phyloP scores from a whole-genome alignment of 2,888 invertebrate genomes.

The Choreutis nemorana region DNA sequence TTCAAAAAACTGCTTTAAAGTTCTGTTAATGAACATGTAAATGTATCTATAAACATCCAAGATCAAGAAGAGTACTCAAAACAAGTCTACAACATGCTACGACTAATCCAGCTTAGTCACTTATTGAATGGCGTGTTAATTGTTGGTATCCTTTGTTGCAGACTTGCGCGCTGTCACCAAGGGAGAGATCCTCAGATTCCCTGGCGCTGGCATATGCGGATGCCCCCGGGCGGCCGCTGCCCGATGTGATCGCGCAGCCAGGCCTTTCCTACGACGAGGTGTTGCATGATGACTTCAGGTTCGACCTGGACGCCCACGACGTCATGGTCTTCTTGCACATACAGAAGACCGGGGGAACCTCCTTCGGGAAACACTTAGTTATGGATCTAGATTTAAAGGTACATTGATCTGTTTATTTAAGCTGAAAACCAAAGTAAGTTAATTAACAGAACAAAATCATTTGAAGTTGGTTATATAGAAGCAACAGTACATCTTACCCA shows the following conservation, averaged over 20 bases:
- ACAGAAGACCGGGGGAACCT: slow-evolving; percentile 98
- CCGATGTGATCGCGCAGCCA: slow-evolving; percentile 65
- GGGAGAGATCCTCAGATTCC: slow-evolving; percentile 68
- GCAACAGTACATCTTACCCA: too few relatives aligned
- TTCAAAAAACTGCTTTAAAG: too few relatives aligned
- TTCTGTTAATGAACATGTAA: too few relatives aligned
- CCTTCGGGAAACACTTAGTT: slow-evolving; percentile 96
- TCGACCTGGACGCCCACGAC: slow-evolving; percentile 92
- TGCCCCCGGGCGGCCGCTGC: slow-evolving; percentile 59
- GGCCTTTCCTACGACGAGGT: slow-evolving; percentile 87
- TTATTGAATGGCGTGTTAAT: too few relatives aligned
- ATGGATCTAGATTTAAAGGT: slow-evolving; percentile 87
- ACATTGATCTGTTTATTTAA: too few relatives aligned
- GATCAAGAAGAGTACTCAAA: too few relatives aligned
- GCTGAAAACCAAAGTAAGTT: too few relatives aligned
- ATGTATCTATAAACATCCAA: too few relatives aligned
- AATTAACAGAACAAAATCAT: too few relatives aligned
- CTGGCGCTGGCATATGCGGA: slow-evolving; percentile 56
- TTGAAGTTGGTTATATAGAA: too few relatives aligned
- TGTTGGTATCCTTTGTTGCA: slow-evolving; percentile 28
- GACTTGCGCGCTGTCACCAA: slow-evolving; percentile 78
- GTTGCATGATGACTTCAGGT: slow-evolving; percentile 85
- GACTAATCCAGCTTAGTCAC: too few relatives aligned
- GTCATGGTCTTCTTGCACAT: slow-evolving; percentile 98
- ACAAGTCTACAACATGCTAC: too few relatives aligned